A percentile compares a stretch with the other conserved stretches of the same genome.
Conservation (phyloP, 2,888 invertebrate species). For the Xestia rhomboidea region DNA sequence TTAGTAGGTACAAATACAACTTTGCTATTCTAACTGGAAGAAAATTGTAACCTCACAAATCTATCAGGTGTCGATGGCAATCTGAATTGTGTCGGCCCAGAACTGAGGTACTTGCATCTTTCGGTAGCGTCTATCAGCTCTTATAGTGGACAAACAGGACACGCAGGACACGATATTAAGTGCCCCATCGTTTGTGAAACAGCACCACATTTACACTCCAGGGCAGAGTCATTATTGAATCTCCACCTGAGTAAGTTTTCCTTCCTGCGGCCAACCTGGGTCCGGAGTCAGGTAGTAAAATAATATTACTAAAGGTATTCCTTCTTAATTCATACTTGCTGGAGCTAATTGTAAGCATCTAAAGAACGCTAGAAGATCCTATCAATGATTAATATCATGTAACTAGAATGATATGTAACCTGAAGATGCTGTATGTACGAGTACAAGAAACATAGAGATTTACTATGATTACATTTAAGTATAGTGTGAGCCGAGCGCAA, state of each 20-base stretch:
- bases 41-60: constrained; percentile 35
- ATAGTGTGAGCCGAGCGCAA: constrained; percentile 8
- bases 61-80: background rate
- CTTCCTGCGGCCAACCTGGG: too few relatives aligned
- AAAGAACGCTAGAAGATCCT: background rate
- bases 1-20: background rate
- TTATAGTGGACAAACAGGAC: too few relatives aligned
- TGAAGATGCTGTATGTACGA: background rate
- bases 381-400: background rate
- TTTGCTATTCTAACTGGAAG: constrained; percentile 11
- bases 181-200: too few relatives aligned
- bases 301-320: background rate
- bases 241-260: too few relatives aligned
- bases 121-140: too few relatives aligned
- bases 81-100: too few relatives aligned
- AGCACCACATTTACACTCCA: too few relatives aligned
- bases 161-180: too few relatives aligned
- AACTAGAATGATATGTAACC: background rate
- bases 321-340: background rate
- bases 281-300: background rate
- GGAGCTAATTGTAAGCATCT: background rate
- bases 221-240: too few relatives aligned
- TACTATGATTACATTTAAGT: constrained; percentile 9
- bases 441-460: constrained; percentile 2
- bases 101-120: too few relatives aligned